Evolutionary conservation across 1,140 invertebrate species (phyloP).

Genomic region (Semibalanus balanoides): DNA sequence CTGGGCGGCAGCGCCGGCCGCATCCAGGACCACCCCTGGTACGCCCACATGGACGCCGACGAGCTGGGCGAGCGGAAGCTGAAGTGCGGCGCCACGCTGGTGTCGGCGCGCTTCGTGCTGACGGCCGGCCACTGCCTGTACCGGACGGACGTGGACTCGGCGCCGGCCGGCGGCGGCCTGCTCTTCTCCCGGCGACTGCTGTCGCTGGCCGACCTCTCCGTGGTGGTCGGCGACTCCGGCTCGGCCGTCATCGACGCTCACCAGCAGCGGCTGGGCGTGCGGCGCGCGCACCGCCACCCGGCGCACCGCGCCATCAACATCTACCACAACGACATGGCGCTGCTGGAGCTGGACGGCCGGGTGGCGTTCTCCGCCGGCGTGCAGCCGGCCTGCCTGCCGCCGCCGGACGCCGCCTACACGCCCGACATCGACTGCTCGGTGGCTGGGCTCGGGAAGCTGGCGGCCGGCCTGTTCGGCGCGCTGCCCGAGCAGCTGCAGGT

Average conservation of each 20-base stretch:
- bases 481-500: conserved; percentile 13
- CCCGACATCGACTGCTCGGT: conserved; percentile 15
- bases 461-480: background rate
- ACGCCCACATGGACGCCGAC: background rate
- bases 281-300: background rate
- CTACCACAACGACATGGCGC: conserved; percentile 3
- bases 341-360: background rate
- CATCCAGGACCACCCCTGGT: background rate
- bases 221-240: conserved; percentile 3
- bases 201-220: background rate
- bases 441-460: conserved; percentile 19
- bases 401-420: conserved; percentile 9
- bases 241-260: background rate
- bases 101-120: background rate
- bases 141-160: background rate
- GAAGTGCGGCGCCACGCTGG: background rate
- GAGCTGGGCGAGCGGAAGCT: background rate
- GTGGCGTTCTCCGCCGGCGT: conserved; percentile 5
- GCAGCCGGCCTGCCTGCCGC: conserved; percentile 20
- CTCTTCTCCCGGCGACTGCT: background rate
- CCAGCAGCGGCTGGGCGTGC: background rate
- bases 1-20: background rate
- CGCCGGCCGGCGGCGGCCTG: background rate
- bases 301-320: background rate
- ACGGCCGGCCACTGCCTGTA: background rate